phyloP scores from a whole-genome alignment of 1,140 invertebrate genomes.

The Scaptomyza graminum region DNA sequence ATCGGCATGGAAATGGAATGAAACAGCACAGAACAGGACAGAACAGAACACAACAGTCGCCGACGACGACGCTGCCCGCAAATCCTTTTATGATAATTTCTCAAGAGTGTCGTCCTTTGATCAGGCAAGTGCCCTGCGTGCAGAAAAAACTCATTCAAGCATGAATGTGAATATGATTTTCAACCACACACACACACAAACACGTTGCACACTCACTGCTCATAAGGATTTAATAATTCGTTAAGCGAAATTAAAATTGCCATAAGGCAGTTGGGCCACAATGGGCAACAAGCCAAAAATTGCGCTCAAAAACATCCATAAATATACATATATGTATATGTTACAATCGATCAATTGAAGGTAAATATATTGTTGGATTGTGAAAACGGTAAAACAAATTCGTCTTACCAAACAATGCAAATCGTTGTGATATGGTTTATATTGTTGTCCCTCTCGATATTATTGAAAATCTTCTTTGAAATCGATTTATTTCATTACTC shows the following conservation, averaged over 20 bases:
- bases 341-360: too few species aligned
- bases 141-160: conserved; percentile 80
- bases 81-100: conserved; percentile 83
- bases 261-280: conserved; percentile 39
- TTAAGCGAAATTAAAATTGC: conserved; percentile 80
- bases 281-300: conserved; percentile 14
- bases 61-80: conserved; percentile 52
- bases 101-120: conserved; percentile 83
- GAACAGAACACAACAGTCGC: conserved; percentile 18
- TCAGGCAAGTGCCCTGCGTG: conserved; percentile 75
- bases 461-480: too few species aligned
- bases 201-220: conserved; percentile 28
- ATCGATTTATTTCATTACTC: too few species aligned
- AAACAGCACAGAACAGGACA: conserved; percentile 22
- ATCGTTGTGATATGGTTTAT: too few species aligned
- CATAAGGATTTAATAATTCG: conserved; percentile 78
- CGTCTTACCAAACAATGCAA: too few species aligned
- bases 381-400: too few species aligned
- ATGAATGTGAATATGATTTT: conserved; percentile 79
- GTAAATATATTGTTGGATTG: too few species aligned
- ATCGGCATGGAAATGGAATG: conserved; percentile 22
- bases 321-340: too few species aligned
- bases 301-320: conserved; percentile 2
- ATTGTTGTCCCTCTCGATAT: too few species aligned
- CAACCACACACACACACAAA: conserved; percentile 58